These are phyloP conservation scores for Mico argentatus DNA, from an alignment of 2,797 vertebrate genomes.

Conservation along the genomic window DNA sequence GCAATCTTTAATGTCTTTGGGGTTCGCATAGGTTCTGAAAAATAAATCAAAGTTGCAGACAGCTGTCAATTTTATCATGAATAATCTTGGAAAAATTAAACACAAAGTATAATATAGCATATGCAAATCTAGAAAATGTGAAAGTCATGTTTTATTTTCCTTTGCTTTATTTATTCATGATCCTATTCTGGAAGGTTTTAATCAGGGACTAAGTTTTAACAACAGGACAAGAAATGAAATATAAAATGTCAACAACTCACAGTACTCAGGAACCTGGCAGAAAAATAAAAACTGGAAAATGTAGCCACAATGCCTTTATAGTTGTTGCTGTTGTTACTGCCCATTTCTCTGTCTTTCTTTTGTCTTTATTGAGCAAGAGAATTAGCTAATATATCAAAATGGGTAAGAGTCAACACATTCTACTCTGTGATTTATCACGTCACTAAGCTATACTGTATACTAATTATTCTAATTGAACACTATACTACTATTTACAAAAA, in stretches of 20 bases:
- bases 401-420: slow-evolving; percentile 83
- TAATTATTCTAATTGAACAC: slow-evolving; percentile 88
- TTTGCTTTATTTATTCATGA: slow-evolving; percentile 38
- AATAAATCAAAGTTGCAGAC: slow-evolving; percentile 54
- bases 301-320: slow-evolving; percentile 68
- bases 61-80: slow-evolving; percentile 19
- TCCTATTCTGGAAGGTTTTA: slow-evolving; percentile 53
- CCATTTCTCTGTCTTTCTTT: slow-evolving; percentile 25
- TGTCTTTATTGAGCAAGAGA: slow-evolving; percentile 70
- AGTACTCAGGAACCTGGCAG: slow-evolving; percentile 62
- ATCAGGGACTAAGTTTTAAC: slow-evolving; percentile 36
- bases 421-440: slow-evolving; percentile 85
- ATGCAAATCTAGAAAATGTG: not conserved
- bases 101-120: not conserved
- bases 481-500: slow-evolving; percentile 84
- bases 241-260: slow-evolving; percentile 51
- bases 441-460: slow-evolving; percentile 77
- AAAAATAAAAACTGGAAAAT: slow-evolving; percentile 68
- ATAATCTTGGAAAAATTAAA: slow-evolving; percentile 2
- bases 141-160: not conserved
- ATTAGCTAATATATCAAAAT: slow-evolving; percentile 86
- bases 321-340: slow-evolving; percentile 46
- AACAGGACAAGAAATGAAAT: slow-evolving; percentile 74
- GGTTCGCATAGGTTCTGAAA: slow-evolving; percentile 96
- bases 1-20: slow-evolving; percentile 97